Conservation (phyloP, 2,888 invertebrate genomes). For the Apamea monoglypha region DNA sequence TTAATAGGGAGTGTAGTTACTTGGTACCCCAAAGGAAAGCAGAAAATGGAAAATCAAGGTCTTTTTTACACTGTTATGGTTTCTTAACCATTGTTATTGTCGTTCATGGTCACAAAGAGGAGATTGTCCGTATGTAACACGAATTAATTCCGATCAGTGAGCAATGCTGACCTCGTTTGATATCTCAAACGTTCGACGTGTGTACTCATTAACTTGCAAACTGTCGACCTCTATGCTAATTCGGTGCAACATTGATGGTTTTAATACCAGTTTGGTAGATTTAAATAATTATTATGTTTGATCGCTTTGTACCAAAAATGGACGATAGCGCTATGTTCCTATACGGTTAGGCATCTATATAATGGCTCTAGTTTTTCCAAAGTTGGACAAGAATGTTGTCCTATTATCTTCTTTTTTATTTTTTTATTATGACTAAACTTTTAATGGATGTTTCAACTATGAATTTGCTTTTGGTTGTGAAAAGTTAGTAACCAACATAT, state of each 20-base stretch:
- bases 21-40: no score
- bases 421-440: background rate
- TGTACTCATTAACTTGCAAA: conserved; percentile 70
- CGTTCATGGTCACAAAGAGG: conserved; percentile 35
- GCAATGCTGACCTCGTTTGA: conserved; percentile 67
- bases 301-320: conserved; percentile 16
- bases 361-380: conserved; percentile 5
- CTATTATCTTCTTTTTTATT: background rate
- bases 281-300: conserved; percentile 21
- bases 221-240: conserved; percentile 69
- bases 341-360: background rate
- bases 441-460: background rate
- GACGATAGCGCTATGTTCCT: background rate
- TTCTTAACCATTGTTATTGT: conserved; percentile 24
- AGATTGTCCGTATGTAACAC: conserved; percentile 51
- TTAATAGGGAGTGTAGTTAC: background rate
- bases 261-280: conserved; percentile 47
- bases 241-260: conserved; percentile 62
- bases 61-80: conserved; percentile 5
- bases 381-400: conserved; percentile 12
- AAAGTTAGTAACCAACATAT: background rate
- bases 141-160: conserved; percentile 65
- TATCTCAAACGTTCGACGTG: conserved; percentile 64
- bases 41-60: background rate
- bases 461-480: conserved; percentile 1